These are phyloP conservation scores for Meteorus colon DNA, from an alignment of 2,888 invertebrate genomes.

Conservation along the genomic window DNA sequence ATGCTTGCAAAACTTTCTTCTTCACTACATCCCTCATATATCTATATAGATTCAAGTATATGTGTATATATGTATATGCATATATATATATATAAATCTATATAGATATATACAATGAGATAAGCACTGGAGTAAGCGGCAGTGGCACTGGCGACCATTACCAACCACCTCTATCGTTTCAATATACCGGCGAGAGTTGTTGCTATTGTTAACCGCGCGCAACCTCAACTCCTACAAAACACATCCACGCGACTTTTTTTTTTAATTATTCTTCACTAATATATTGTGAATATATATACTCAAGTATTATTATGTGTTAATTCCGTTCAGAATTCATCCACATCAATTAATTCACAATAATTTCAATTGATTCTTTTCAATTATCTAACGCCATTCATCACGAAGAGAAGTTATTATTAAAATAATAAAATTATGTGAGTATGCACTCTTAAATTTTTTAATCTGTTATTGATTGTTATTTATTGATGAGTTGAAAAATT, in stretches of 20 bases:
- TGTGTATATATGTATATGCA: neutral
- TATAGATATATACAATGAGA: neutral
- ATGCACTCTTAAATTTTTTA: no score
- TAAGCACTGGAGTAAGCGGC: slow-evolving; percentile 34
- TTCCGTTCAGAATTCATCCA: no score
- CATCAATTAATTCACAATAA: no score
- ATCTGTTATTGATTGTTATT: no score
- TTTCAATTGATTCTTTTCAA: no score
- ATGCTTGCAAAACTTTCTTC: slow-evolving; percentile 31
- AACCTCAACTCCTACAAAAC: slow-evolving; percentile 47
- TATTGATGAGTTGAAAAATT: no score
- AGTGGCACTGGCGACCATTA: neutral
- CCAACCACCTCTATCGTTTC: slow-evolving; percentile 5
- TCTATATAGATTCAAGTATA: neutral
- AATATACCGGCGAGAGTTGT: slow-evolving; percentile 35
- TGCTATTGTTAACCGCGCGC: slow-evolving; percentile 46
- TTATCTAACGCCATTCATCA: no score
- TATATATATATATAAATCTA: neutral
- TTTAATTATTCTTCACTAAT: slow-evolving; percentile 16
- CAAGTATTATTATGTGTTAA: no score
- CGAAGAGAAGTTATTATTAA: no score
- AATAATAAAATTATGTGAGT: no score
- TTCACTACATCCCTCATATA: neutral
- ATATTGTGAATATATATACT: no score
- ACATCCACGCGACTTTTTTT: slow-evolving; percentile 51